Evolutionary conservation across 2,888 invertebrate species (phyloP).

Genomic region (Atethmia centrago): DNA sequence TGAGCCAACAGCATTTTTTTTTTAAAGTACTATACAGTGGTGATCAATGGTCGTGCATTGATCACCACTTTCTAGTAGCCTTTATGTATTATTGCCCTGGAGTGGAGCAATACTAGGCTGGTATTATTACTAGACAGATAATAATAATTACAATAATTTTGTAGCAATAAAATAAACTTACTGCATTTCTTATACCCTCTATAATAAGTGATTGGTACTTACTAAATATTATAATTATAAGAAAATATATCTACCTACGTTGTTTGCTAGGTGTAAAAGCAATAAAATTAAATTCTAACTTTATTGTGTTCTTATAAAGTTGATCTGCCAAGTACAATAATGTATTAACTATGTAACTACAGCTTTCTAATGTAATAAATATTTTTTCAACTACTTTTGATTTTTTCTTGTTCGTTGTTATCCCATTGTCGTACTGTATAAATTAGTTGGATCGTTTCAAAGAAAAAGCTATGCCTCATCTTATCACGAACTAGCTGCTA

Average conservation of each 20-base stretch:
- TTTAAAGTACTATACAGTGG: not conserved
- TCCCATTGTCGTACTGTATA: not conserved
- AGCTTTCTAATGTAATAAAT: conserved; percentile 68
- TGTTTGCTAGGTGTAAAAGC: conserved; percentile 38
- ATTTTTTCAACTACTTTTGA: conserved; percentile 43
- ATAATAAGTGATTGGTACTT: conserved; percentile 58
- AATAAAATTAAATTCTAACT: conserved; percentile 47
- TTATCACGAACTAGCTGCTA: not conserved
- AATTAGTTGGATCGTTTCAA: not conserved
- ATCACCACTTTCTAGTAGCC: not conserved
- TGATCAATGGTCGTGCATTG: no score
- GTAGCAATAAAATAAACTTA: not conserved
- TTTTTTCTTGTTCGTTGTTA: not conserved
- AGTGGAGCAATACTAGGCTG: not conserved
- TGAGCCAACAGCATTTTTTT: not conserved
- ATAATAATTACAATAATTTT: not conserved
- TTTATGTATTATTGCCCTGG: not conserved
- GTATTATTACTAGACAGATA: not conserved
- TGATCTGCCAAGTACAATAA: conserved; percentile 64
- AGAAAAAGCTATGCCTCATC: not conserved
- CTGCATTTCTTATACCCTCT: conserved; percentile 33
- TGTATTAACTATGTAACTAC: conserved; percentile 52
- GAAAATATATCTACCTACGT: conserved; percentile 17
- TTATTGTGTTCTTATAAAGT: conserved; percentile 46
- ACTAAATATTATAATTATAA: conserved; percentile 34